Base-by-base conservation (phyloP, 2,888 invertebrate species). In the Acanthosepion esculentum region DNA sequence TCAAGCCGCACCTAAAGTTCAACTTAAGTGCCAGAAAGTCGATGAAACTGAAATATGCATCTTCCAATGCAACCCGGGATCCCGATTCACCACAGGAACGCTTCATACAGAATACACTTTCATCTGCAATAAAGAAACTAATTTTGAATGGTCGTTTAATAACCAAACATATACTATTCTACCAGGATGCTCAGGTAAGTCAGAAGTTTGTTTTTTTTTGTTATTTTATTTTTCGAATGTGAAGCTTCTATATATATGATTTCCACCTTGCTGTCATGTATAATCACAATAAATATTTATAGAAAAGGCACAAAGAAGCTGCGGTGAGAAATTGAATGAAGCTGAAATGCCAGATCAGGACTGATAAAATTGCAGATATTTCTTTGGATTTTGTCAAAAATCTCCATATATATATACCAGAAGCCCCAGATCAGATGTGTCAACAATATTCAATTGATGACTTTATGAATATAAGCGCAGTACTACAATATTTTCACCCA, bases 111-210 rank as follows among this genome's bases (percentile, higher is more conserved):
- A 78, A 41, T 78, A 92, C 93, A 41, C 91, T 55, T 59, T 48
- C 92, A 41, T 55, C 91, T 91, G 53, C 50, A 33, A 53, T 91
- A 53, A 91, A 20, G 53, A 50, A 12, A 94, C 55, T 33, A 91
- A 94, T n/a, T 91, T 48, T 41, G 41, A 94, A 33, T 91, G 91
- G 91, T 41, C 41, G 7, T 20, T 48, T 55, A 91, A 97, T 94
- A 96, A 96, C 33, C 94, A 95, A 5, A 96, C 96, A 41, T 96
- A 96, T 91, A 94, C 95, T 1, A 95, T 96, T 1, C 95, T 97
- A 23, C 97, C 97, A 2, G 95, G 96, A 10, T 97, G 97, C 95
- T 97, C 97, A 91, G 96, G 97, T 97, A 94, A 95, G 95, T 91
- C 59, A 59, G 0, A 59, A 4, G 59, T 7, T 59, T 23, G 23